phyloP scores from a whole-genome alignment of 2,797 vertebrate species.

The Paguma larvata region DNA sequence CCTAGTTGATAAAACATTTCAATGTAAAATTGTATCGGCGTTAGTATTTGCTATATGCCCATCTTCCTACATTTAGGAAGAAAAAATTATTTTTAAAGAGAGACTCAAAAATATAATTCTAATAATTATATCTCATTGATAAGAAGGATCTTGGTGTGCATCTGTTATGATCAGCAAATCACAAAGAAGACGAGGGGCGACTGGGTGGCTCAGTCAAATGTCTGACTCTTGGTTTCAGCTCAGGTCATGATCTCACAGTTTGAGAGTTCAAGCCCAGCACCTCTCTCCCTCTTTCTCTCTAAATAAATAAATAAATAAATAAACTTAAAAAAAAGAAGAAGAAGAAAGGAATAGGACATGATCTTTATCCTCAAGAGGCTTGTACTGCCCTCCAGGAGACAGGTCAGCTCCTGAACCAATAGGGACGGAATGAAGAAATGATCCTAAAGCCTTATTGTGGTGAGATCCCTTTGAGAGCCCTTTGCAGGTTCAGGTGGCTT shows the following conservation, averaged over 20 bases:
- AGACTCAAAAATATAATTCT: background rate
- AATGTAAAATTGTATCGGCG: slow-evolving; percentile 2
- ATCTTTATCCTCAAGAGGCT: background rate
- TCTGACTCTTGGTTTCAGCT: too few relatives aligned
- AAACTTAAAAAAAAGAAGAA: too few relatives aligned
- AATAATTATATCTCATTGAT: background rate
- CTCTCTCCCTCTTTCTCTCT: too few relatives aligned
- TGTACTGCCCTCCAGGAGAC: background rate
- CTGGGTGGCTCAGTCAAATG: too few relatives aligned
- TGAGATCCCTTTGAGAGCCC: background rate
- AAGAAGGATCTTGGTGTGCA: background rate
- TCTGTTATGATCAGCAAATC: background rate
- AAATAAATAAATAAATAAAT: too few relatives aligned
- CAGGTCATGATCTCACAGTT: too few relatives aligned
- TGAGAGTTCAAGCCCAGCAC: too few relatives aligned
- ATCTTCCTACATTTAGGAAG: background rate
- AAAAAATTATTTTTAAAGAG: background rate
- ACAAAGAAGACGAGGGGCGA: background rate
- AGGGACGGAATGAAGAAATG: background rate
- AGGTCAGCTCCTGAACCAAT: background rate
- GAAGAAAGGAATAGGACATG: background rate
- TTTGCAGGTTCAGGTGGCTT: background rate
- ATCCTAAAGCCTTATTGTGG: background rate
- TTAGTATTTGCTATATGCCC: background rate
- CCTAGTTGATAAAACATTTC: background rate